Percentiles rank a stretch among this genome's conserved stretches.
phyloP scores from a whole-genome alignment of 2,113 vertebrate species.

The Mormoops blainvillei region DNA sequence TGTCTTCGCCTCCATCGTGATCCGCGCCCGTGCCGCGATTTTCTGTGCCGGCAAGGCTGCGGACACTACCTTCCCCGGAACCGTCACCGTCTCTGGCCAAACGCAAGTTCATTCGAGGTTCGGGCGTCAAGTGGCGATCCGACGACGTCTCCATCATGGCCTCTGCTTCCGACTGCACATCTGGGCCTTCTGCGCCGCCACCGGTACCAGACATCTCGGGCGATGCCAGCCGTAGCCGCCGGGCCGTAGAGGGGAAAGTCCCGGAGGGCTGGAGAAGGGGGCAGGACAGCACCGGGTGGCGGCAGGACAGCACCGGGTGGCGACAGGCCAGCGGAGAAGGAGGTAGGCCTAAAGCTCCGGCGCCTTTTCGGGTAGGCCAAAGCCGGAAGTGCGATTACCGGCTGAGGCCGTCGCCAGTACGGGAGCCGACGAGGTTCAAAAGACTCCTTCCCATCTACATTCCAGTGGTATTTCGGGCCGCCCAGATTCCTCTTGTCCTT shows the following conservation, averaged over 20 bases:
- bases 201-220: conserved; percentile 59
- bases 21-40: background rate
- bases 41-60: background rate
- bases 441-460: accelerated
- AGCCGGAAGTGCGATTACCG: accelerated
- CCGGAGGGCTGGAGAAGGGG: background rate
- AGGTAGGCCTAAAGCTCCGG: accelerated
- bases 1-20: conserved; percentile 70
- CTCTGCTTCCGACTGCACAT: conserved; percentile 40
- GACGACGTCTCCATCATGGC: conserved; percentile 35
- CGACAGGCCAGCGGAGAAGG: accelerated
- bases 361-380: accelerated
- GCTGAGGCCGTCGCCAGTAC: accelerated
- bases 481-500: no score
- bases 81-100: background rate
- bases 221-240: background rate
- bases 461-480: accelerated
- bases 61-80: background rate
- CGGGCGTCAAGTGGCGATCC: accelerated
- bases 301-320: accelerated
- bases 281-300: accelerated
- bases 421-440: background rate
- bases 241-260: accelerated
- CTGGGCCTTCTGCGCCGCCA: background rate
- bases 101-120: conserved; percentile 47